Evolutionary conservation across 2,797 vertebrate species (phyloP).

Genomic region (Monodelphis domestica): DNA sequence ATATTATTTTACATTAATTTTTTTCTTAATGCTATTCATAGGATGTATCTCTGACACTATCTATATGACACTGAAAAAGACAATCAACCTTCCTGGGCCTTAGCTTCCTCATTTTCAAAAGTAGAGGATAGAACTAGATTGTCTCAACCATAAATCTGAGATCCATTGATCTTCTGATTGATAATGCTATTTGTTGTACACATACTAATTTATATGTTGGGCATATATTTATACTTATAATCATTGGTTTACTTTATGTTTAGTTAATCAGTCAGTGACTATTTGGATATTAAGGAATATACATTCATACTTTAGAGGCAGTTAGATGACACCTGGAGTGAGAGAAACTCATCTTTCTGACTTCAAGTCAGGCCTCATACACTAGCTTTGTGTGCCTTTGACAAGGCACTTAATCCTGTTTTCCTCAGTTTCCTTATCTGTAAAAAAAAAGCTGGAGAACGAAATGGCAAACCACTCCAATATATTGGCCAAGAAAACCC

Average conservation of each 20-base stretch:
- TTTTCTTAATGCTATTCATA: background rate
- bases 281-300: background rate
- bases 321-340: too few species aligned
- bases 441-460: too few species aligned
- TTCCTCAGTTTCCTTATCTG: too few species aligned
- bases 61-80: background rate
- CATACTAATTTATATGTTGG: background rate
- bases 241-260: background rate
- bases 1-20: background rate
- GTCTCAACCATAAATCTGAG: background rate
- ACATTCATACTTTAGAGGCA: background rate
- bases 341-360: too few species aligned
- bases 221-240: background rate
- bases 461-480: too few species aligned
- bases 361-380: too few species aligned
- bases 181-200: background rate
- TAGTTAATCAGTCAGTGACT: background rate
- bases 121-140: background rate
- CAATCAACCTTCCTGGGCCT: background rate
- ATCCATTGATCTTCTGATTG: background rate
- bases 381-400: too few species aligned
- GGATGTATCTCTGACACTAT: background rate
- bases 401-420: too few species aligned
- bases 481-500: too few species aligned
- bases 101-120: background rate